Evolutionary conservation across 2,888 invertebrate genomes (phyloP), one percentile per base, ranked within the genome.

Genomic region (Apamea sordens): DNA sequence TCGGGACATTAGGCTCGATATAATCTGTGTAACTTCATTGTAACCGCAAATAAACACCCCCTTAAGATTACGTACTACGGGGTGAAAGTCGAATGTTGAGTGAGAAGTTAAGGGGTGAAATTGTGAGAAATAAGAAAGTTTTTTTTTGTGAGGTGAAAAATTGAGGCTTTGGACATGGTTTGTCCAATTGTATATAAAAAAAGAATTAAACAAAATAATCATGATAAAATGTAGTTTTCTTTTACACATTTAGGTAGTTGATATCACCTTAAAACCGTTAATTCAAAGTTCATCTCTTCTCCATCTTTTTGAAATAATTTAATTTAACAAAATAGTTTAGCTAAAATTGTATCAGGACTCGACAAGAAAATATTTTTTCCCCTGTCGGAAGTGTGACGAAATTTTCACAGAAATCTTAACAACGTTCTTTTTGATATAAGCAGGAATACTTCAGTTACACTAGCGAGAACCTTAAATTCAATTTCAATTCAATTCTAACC

Each of bases 21-120:
- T 80, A 80, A 82, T 88, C 86, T 83, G 36, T 80, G 86, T 86
- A 63, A 72, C 86, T 86, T 78, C 78, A 80, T 86, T 86, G 86
- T 86, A 15, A 70, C 80, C 83, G 73, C 83, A 83, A 83, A 80
- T 86, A 86, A 86, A 86, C 86, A 86, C 73, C 76, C 80, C 75
- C 75, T 71, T 72, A 83, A 79, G 79, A 82, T 82, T 36, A 36
- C 32, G 64, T 71, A 74, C 47, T 75, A 75, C 11, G 36, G 77
- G 69, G 32, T 63, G 68, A 28, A 56, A 76, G 32, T 71, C 53
- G 73, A n/a, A 47, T 53, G 61, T 53, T 71, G 10, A 28, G 74
- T 59, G 68, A 36, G 44, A 61, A 47, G 65, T 76, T 53, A 53
- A 18, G 50, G 44, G 69, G 28, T 73, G 10, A 36, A 63, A 65